phyloP scores from a whole-genome alignment of 2,888 invertebrate species.

The Ormyrus labotus region DNA sequence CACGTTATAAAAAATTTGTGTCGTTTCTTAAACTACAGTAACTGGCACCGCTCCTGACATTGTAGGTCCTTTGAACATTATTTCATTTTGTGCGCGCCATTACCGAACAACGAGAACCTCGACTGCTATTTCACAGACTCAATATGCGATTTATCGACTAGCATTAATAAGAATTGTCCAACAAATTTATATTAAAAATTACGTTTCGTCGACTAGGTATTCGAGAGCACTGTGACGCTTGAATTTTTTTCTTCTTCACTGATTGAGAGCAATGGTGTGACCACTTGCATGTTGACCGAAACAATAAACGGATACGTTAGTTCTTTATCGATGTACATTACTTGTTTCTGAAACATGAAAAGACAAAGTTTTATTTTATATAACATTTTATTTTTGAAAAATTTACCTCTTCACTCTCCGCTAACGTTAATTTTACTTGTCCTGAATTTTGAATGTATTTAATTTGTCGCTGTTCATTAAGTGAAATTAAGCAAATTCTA shows the following conservation, averaged over 20 bases:
- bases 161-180: constrained; percentile 52
- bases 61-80: constrained; percentile 31
- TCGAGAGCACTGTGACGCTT: constrained; percentile 34
- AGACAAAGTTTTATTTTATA: constrained; percentile 19
- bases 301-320: constrained; percentile 82
- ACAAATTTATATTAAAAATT: constrained; percentile 19
- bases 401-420: constrained; percentile 82
- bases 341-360: constrained; percentile 68
- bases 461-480: constrained; percentile 83
- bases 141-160: constrained; percentile 54
- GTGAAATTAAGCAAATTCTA: constrained; percentile 80
- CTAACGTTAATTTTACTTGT: constrained; percentile 79
- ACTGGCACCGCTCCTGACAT: constrained; percentile 52
- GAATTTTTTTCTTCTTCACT: constrained; percentile 64
- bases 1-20: constrained; percentile 53
- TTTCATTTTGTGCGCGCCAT: constrained; percentile 53
- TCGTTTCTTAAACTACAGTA: constrained; percentile 51
- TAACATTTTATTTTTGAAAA: constrained; percentile 19
- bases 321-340: constrained; percentile 79
- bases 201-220: constrained; percentile 39
- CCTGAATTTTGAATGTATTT: constrained; percentile 80
- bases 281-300: constrained; percentile 83
- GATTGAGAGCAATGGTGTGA: constrained; percentile 76
- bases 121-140: constrained; percentile 43
- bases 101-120: constrained; percentile 31